phyloP scores from a whole-genome alignment of 1,140 invertebrate species.

The Oncopeltus fasciatus region DNA sequence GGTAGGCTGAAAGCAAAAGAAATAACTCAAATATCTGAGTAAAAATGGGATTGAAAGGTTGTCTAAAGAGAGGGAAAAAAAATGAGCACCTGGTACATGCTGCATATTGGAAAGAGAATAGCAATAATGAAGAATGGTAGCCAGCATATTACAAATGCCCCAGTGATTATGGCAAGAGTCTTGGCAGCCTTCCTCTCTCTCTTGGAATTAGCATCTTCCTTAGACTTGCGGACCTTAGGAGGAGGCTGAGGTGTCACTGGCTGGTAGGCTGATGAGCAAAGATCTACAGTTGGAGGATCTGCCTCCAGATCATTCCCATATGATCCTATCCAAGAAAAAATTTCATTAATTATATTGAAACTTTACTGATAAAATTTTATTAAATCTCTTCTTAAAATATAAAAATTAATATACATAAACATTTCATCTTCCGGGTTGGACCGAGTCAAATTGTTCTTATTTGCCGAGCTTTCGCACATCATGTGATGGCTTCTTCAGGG shows the following conservation, averaged over 20 bases:
- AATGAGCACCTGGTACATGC: constrained; percentile 21
- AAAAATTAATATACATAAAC: no score
- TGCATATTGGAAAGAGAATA: constrained; percentile 62
- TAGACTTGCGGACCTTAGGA: constrained; percentile 37
- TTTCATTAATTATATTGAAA: no score
- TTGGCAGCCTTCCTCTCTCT: constrained; percentile 83
- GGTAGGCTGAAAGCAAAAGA: no score
- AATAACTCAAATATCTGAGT: no score
- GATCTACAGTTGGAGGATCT: constrained; percentile 45
- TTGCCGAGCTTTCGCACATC: no score
- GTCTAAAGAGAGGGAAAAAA: no score
- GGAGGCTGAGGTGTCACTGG: constrained; percentile 17
- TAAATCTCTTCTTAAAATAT: no score
- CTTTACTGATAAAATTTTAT: no score
- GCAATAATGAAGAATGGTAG: constrained; percentile 79
- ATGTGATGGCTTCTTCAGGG: no score
- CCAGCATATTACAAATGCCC: constrained; percentile 79
- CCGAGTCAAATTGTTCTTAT: no score
- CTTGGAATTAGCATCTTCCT: constrained; percentile 58
- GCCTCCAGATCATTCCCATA: constrained; percentile 51
- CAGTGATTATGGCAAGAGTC: constrained; percentile 80
- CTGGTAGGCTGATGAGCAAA: constrained; percentile 30
- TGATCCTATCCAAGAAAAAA: constrained; percentile 40
- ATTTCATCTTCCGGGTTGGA: no score
- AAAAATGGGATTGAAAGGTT: no score